Evolutionary conservation across 2,888 invertebrate genomes (phyloP), one percentile per base, ranked within the genome.

Genomic region (Ochropacha duplaris): DNA sequence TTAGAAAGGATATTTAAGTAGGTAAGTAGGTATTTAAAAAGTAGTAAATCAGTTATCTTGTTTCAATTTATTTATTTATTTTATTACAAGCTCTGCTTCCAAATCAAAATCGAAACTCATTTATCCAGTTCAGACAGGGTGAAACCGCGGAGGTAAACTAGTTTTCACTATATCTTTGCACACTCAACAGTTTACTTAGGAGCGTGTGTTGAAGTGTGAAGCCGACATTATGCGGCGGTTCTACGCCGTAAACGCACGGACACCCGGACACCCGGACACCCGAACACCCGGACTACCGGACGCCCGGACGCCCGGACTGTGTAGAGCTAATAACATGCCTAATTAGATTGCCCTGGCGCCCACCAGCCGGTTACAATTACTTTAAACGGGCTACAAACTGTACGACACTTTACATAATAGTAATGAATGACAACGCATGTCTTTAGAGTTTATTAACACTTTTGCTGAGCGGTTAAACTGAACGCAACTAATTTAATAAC

Each of bases 341-440:
- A 70, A 69, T 69, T 70, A 68, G 64, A 69, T 70, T 70, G 68
- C 68, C 9, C 11, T 57, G 69, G 71, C 69, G 65, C 68, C 69
- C 54, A 19, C 60, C 50, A 58, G 57, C 57, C 59, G 55, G 52
- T 57, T 19, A 64, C 59, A 54, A 61, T 51, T 59, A 61, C 57
- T 59, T 59, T 55, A 36, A 51, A 36, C 54, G 51, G n/a, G 39
- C 36, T 52, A 34, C 28, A 14, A n/a, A 26, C 19, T 28, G 31
- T 49, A 49, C 28, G 49, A 34, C 54, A 57, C 52, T 57, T 57
- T 52, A 34, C 54, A 57, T 44, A 44, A 19, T 44, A 44, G 44
- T 44, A 44, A 44, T 9, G 1, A 44, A 19, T 19, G 16, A 19
- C 16, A 9, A 4, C 39, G 39, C 16, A 6, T 16, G 16, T 36